Evolutionary conservation across 2,888 invertebrate species (phyloP).

Genomic region (Phyllotreta cruciferae): DNA sequence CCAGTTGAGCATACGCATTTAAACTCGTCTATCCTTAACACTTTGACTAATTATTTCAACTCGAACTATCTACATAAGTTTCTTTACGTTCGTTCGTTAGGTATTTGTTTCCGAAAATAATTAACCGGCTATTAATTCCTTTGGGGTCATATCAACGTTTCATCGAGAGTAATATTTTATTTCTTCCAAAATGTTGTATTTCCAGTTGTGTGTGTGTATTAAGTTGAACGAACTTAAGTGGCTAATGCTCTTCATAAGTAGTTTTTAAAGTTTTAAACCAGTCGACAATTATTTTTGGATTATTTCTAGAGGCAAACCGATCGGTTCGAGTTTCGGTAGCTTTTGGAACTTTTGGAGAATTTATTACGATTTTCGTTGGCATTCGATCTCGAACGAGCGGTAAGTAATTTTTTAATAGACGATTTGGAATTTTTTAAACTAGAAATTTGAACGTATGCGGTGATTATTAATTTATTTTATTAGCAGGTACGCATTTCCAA

Average conservation of each 20-base stretch:
- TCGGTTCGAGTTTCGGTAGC: conserved; percentile 9
- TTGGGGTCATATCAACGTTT: conserved; percentile 22
- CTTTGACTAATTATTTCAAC: conserved; percentile 6
- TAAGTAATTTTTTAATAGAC: too few species aligned
- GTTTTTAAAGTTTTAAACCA: conserved; percentile 25
- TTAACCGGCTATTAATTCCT: conserved; percentile 12
- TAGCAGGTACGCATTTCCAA: too few species aligned
- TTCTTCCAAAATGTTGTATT: conserved; percentile 38
- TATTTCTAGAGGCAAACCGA: conserved; percentile 18
- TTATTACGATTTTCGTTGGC: not conserved
- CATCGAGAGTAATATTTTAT: conserved; percentile 36
- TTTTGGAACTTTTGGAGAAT: conserved; percentile 8
- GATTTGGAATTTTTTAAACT: too few species aligned
- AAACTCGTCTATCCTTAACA: not conserved
- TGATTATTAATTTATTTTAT: too few species aligned
- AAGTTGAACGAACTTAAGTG: conserved; percentile 38
- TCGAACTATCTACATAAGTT: not conserved
- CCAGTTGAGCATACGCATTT: too few species aligned
- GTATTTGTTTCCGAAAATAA: conserved; percentile 13
- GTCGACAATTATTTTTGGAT: conserved; percentile 29
- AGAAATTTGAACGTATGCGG: too few species aligned
- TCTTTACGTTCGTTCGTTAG: conserved; percentile 4
- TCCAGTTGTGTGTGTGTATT: conserved; percentile 32
- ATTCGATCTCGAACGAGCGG: too few species aligned
- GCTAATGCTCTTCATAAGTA: conserved; percentile 18